Percentiles rank a stretch among this genome's conserved stretches.
Conservation (phyloP, 2,113 vertebrate genomes). For the Grallaria varia region DNA sequence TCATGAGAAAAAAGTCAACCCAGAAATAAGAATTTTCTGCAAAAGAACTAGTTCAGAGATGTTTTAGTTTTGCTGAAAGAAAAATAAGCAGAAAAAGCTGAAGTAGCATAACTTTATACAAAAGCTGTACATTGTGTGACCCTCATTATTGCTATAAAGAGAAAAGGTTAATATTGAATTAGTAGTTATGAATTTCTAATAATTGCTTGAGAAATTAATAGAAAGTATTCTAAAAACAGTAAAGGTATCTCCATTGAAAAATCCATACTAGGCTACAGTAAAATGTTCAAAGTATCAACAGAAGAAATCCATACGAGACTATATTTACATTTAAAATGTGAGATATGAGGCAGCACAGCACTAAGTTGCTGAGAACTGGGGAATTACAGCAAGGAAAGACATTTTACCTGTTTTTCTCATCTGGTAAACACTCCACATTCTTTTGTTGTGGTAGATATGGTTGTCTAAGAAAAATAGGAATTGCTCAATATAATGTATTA, state of each 20-base stretch:
- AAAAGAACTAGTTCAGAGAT: background rate
- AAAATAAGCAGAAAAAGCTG: background rate
- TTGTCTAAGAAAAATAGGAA: slow-evolving; percentile 73
- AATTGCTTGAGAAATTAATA: background rate
- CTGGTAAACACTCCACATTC: slow-evolving; percentile 83
- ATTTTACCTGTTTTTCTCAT: slow-evolving; percentile 72
- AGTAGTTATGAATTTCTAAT: background rate
- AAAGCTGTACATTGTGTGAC: background rate
- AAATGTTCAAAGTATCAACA: background rate
- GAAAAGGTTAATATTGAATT: background rate
- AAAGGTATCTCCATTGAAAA: background rate
- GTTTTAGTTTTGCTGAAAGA: background rate
- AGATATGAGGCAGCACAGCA: background rate
- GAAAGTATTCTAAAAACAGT: background rate
- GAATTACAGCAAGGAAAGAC: background rate
- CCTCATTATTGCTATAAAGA: background rate
- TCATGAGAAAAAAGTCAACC: background rate
- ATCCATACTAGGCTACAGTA: background rate
- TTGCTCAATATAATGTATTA: background rate
- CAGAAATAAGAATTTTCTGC: background rate
- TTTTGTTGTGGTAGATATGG: slow-evolving; percentile 78
- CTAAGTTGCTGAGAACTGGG: background rate
- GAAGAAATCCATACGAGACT: background rate
- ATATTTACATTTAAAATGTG: background rate
- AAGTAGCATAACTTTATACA: background rate